Evolutionary conservation across 1,140 invertebrate species (phyloP), one percentile per base, ranked within the genome.

Genomic region (Polyergus mexicanus): DNA sequence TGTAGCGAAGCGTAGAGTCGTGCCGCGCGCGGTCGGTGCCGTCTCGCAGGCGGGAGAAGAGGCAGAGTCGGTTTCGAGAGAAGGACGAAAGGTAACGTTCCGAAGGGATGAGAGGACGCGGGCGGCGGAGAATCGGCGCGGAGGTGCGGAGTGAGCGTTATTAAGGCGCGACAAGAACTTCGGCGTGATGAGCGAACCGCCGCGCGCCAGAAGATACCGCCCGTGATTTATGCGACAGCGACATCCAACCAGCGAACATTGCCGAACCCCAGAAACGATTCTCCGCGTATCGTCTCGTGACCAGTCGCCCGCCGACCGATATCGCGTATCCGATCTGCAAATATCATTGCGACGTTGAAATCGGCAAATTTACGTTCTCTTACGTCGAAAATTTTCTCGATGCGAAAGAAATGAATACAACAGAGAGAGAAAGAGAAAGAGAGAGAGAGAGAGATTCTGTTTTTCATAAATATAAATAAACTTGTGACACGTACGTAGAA

Each of bases 161-260:
- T 95, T 95, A 95, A 95, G 94, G 94, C 93, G 92, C 94, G 94
- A 95, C 94, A 95, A 95, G 94, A 95, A 95, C 93, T 95, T 92
- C 84, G 85, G 85, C 92, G 92, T 95, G 94, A 95, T 94, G 94
- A 95, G 94, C 93, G 91, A 92, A 89, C 91, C 92, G 92, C 92
- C 91, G 92, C 92, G 90, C 92, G 90, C 92, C 92, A 94, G 93
- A 94, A 94, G 94, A 95, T 94, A 94, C 93, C 92, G 88, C 74
- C 80, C 91, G 93, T 94, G 93, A 94, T 94, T 94, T 94, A 94
- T 94, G 92, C 92, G 92, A 93, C 93, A 92, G 91, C 92, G 92
- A 94, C 93, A 93, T 92, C 88, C 90, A 93, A 85, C 86, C 78
- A 91, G 88, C 76, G 87, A 58, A 60, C 76, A 35, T 85, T 58